These are phyloP conservation scores for Bombus confusus DNA, from an alignment of 1,140 invertebrate species.

Conservation along the genomic window DNA sequence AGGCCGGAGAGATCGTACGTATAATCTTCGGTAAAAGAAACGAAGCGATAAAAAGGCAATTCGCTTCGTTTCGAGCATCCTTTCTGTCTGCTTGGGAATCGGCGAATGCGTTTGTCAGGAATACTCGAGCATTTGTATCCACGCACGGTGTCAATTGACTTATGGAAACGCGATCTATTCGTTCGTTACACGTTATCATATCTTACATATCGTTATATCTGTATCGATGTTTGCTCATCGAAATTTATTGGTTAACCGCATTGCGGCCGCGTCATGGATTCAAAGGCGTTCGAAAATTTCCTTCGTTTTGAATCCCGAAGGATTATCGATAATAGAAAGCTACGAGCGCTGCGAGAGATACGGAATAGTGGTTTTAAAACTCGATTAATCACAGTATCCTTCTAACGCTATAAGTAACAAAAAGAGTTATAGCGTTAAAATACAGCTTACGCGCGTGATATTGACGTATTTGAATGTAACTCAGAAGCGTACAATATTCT, in stretches of 20 bases:
- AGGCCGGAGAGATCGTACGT: background rate
- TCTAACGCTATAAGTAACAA: background rate
- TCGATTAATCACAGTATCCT: background rate
- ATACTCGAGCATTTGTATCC: background rate
- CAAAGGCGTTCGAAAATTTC: background rate
- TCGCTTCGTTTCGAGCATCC: too few relatives aligned
- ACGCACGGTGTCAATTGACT: conserved; percentile 10
- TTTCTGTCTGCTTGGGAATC: background rate
- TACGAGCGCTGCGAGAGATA: background rate
- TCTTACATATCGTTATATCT: background rate
- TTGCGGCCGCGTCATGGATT: background rate
- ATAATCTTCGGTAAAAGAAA: conserved; percentile 3
- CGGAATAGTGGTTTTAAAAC: background rate
- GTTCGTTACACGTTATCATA: too few relatives aligned
- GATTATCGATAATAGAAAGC: background rate
- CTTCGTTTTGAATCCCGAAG: background rate
- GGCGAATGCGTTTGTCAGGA: background rate
- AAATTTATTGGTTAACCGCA: conserved; percentile 20
- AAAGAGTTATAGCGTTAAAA: too few relatives aligned
- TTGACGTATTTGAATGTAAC: too few relatives aligned
- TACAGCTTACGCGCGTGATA: too few relatives aligned
- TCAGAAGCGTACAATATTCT: too few relatives aligned
- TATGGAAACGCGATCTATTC: conserved; percentile 7
- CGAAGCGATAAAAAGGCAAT: background rate
- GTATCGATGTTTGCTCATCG: conserved; percentile 11